Conservation (phyloP, 2,113 vertebrate genomes). For the Tachycineta bicolor region DNA sequence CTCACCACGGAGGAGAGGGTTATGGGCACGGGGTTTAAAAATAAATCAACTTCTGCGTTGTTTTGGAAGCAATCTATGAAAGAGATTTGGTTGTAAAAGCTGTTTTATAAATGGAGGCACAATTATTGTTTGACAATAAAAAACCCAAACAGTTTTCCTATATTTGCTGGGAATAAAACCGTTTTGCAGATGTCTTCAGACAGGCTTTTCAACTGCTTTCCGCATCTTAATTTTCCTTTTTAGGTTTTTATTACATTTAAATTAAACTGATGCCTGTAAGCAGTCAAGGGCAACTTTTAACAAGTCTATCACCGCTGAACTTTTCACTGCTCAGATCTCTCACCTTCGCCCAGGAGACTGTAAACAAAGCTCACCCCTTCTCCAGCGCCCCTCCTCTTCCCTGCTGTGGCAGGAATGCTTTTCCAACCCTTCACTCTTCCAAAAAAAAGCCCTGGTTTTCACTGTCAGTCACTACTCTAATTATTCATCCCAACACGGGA, state of each 20-base stretch:
- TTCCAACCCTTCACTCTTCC: not conserved
- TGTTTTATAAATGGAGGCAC: conserved; percentile 19
- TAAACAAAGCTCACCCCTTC: not conserved
- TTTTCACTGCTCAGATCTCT: not conserved
- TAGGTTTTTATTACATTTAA: conserved; percentile 65
- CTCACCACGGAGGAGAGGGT: not conserved
- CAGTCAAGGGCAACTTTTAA: conserved; percentile 45
- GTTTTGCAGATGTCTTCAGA: conserved; percentile 65
- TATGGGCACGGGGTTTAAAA: not conserved
- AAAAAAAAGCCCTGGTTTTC: not conserved
- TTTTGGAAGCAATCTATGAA: conserved; percentile 30
- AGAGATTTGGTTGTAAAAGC: conserved; percentile 44
- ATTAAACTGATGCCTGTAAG: conserved; percentile 51
- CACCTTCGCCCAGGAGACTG: conserved; percentile 9
- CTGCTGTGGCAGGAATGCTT: not conserved
- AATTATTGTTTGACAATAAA: conserved; percentile 66
- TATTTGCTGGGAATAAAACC: conserved; percentile 42
- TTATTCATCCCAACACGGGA: not conserved
- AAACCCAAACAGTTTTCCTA: not conserved
- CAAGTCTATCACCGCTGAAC: conserved; percentile 14
- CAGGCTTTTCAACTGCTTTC: conserved; percentile 43
- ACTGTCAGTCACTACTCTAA: not conserved
- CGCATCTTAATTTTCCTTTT: conserved; percentile 56
- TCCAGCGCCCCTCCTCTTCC: not conserved
- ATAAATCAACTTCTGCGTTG: conserved; percentile 47